Percentiles rank a stretch among this genome's conserved stretches.
Evolutionary conservation across 2,888 invertebrate species (phyloP).

Genomic region (Leucophenga maculata): DNA sequence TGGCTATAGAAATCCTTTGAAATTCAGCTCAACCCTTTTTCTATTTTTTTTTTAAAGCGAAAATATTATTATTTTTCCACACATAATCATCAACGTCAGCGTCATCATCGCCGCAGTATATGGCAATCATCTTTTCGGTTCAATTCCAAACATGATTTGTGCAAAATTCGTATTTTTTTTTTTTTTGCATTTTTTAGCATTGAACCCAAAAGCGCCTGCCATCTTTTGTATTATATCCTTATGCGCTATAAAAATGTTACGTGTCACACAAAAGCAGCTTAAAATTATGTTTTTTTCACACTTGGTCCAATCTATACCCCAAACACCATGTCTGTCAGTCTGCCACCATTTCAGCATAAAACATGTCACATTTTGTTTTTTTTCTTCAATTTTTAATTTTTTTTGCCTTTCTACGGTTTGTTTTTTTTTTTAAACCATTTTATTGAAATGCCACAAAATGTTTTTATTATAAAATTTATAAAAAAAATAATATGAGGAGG

Average conservation of each 20-base stretch:
- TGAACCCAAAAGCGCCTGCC: neutral
- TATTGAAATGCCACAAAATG: conserved; percentile 61
- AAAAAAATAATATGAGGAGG: too few species aligned
- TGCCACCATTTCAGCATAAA: conserved; percentile 45
- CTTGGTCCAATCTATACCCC: conserved; percentile 25
- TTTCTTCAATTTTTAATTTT: conserved; percentile 41
- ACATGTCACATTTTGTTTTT: conserved; percentile 63
- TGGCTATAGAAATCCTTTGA: conserved; percentile 65
- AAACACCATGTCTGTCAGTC: neutral
- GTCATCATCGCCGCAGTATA: conserved; percentile 28
- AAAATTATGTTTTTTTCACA: conserved; percentile 48
- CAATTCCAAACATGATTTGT: conserved; percentile 66
- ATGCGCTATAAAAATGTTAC: conserved; percentile 43
- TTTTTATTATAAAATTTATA: conserved; percentile 49
- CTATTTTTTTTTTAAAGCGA: conserved; percentile 31
- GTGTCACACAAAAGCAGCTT: conserved; percentile 51
- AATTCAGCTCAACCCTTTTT: conserved; percentile 40
- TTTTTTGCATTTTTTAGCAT: too few species aligned
- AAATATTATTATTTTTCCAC: conserved; percentile 40
- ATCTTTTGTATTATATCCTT: conserved; percentile 10
- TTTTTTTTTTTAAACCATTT: conserved; percentile 49
- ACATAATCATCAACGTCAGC: conserved; percentile 50
- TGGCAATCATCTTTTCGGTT: conserved; percentile 58
- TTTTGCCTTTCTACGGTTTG: conserved; percentile 25
- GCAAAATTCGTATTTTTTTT: conserved; percentile 45